Evolutionary conservation across 2,888 invertebrate species (phyloP), one percentile per base, ranked within the genome.

Genomic region (Stenchaetothrips biformis): DNA sequence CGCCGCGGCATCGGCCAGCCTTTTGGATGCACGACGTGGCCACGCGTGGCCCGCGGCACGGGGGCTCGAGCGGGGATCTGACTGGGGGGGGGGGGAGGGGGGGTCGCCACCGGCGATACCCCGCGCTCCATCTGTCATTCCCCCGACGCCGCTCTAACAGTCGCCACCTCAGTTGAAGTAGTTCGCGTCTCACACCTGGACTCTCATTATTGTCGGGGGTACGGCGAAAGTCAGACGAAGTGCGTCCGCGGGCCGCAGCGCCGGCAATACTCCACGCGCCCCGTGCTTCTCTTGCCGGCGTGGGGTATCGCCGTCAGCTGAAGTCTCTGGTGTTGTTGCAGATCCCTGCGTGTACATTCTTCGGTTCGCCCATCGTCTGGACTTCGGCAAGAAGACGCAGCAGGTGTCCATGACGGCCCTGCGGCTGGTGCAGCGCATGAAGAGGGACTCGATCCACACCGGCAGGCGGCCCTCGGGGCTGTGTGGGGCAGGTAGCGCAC

Each of bases 281-380:
- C 6, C 53, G 53, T 53, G 13, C 53, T 85, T 27, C 84, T 86
- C 84, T 86, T 89, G 86, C 85, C 88, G 84, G 89, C 85, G 88
- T 80, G 80, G 83, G 87, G 85, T 82, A 87, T 87, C 82, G 85
- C 86, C 53, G 6, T 18, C 53, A 18, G 11, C 4, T 18, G 53
- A 53, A 53, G 11, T 59, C 16, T 59, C 25, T 78, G 62, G 74
- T 78, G 81, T 80, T 88, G 86, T 83, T 88, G 86, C 89, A 93
- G 98, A 99, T 91, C 99, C 99, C 0, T 98, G 97, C 86, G 88
- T 99, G 80, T 99, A 98, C 86, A 95, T 99, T 80, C 90, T 97
- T 85, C 92, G 99, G 80, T 99, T 98, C 88, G 96, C 98, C 48
- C 94, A 96, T 82, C 94, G 95, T 85, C 89, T 99, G 80, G 95